Evolutionary conservation across 1,140 invertebrate species (phyloP), one percentile per base, ranked within the genome.

Genomic region (Dendrolimus punctatus): DNA sequence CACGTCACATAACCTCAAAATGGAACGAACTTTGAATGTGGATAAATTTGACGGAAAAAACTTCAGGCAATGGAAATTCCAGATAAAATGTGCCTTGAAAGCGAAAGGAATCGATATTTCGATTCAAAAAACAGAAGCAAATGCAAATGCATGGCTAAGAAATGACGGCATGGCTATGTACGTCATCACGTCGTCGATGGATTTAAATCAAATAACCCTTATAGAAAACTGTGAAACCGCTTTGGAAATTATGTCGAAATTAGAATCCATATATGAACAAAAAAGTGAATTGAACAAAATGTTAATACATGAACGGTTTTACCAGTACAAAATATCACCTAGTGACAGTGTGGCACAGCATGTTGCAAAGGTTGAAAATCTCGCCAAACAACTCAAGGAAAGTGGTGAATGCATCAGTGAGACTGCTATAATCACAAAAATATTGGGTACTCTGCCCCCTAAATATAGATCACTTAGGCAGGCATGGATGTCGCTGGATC

Each of bases 381-480:
- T 80, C 5, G 73, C 73, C n/a, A 68, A 76, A 57, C 63, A 72
- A 55, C n/a, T n/a, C n/a, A n/a, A n/a, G n/a, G n/a, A n/a, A n/a
- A n/a, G n/a, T n/a, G n/a, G n/a, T n/a, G n/a, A 82, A 54, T 50
- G 7, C n/a, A 51, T 83, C 5, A 84, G 75, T 62, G 71, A 80
- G 8, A 72, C 60, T 36, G 78, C 72, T 4, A 49, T 82, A 0
- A 80, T 80, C 45, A 77, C 76, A 47, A 80, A 85, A 58, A 73
- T 76, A 47, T 43, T 76, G 8, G 57, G 64, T 46, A 73, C 67
- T 8, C 47, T 80, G 45, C 46, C 46, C 44, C 36, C 53, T 36
- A 55, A 55, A 47, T 55, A 55, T 41, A 55, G 47, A 55, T 55
- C 53, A 43, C 4, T 55, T 9, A 46, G 53, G 8, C 53, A 49